Evolutionary conservation across 2,888 invertebrate genomes (phyloP), one percentile per base, ranked within the genome.

Genomic region (Himalopsyche kuldschensis): DNA sequence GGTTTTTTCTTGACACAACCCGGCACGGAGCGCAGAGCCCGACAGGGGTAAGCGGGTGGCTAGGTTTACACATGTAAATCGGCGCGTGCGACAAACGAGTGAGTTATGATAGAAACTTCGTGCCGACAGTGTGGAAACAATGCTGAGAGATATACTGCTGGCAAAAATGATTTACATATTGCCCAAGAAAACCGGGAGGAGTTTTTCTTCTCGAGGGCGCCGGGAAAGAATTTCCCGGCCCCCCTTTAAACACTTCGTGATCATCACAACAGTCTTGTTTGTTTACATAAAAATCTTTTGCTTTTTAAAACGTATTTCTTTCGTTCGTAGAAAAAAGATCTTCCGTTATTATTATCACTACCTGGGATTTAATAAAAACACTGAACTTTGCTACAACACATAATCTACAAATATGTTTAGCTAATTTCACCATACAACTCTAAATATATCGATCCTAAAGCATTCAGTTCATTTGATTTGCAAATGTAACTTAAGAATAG

Each of bases 71-170:
- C 84, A 86, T 86, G 86, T 84, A 85, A 86, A 85, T 84, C 84
- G 78, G 86, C 81, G 84, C 84, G 84, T 84, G 84, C 80, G 86
- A 84, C 85, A 85, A 81, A 84, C 84, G 86, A 80, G 80, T 86
- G 86, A 86, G 84, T 86, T 86, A 86, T 86, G 86, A 86, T 81
- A 76, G 86, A 86, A 83, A 84, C 82, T 86, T 86, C 83, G 86
- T 80, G 86, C 82, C 86, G 86, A 86, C 86, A 83, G 82, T 81
- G 83, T 84, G 84, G 86, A 86, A 84, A 86, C 86, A 86, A 86
- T 84, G 83, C 83, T 47, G 85, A 46, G 77, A 84, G 86, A 86
- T 86, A 82, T 84, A 84, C 82, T 82, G 81, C 80, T 82, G 79
- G 75, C 80, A 75, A 81, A 76, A 81, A 84, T 85, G 86, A 86